Percentiles rank a stretch among this genome's conserved stretches.
These are phyloP conservation scores for Siniperca obscura DNA, from an alignment of 2,797 vertebrate species.

Conservation along the genomic window DNA sequence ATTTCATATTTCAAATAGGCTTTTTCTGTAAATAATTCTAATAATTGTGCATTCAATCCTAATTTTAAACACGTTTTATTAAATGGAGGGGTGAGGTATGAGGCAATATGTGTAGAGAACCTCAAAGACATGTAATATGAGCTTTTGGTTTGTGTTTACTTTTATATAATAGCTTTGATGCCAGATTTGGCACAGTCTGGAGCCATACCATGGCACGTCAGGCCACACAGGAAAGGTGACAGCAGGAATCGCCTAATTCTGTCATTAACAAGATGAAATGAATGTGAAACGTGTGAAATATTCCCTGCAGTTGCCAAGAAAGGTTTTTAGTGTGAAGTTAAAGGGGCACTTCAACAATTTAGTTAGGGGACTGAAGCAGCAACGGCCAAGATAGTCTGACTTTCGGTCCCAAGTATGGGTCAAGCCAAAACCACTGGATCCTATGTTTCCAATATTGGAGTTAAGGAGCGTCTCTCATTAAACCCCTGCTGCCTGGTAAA, in stretches of 20 bases:
- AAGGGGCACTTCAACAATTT: not conserved
- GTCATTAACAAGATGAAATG: not conserved
- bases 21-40: not conserved
- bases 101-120: conserved; percentile 7
- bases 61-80: not conserved
- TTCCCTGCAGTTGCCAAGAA: not conserved
- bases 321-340: not conserved
- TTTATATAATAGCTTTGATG: conserved; percentile 16
- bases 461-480: no score
- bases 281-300: not conserved
- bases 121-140: not conserved
- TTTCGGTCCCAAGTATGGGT: not conserved
- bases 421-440: no score
- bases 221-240: conserved; percentile 21
- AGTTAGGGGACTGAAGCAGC: not conserved
- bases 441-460: no score
- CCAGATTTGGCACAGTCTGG: not conserved
- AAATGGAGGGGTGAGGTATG: not conserved
- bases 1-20: not conserved
- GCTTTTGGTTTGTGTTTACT: conserved; percentile 21
- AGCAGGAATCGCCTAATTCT: not conserved
- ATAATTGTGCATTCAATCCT: not conserved
- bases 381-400: not conserved
- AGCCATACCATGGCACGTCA: not conserved
- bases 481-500: no score